phyloP scores from a whole-genome alignment of 2,797 vertebrate species.

The Galago senegalensis region DNA sequence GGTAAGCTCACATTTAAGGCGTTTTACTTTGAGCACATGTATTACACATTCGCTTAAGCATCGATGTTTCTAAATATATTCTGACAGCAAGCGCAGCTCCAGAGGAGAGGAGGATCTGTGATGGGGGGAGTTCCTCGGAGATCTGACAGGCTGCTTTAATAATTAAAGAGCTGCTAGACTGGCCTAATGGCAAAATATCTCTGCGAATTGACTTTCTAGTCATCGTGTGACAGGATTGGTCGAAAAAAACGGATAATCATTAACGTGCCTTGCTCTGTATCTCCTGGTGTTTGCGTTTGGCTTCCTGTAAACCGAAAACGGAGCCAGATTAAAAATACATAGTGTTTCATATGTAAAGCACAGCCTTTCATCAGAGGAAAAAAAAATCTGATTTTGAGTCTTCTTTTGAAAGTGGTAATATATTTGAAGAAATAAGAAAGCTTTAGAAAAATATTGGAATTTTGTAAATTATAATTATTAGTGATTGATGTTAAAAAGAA shows the following conservation, averaged over 20 bases:
- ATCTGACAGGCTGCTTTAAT: conserved; percentile 71
- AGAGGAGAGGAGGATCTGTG: conserved; percentile 54
- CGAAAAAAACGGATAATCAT: not conserved
- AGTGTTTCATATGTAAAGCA: not conserved
- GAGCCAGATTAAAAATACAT: conserved; percentile 53
- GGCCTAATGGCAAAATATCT: conserved; percentile 74
- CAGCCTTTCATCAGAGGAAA: conserved; percentile 29
- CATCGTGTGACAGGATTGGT: conserved; percentile 9
- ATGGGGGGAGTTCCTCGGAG: conserved; percentile 13
- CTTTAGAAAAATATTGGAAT: not conserved
- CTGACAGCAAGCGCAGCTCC: not conserved
- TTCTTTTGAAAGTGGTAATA: conserved; percentile 31
- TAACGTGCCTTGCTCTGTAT: not conserved
- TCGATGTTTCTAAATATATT: conserved; percentile 61
- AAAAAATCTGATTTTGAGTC: not conserved
- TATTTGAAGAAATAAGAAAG: conserved; percentile 27
- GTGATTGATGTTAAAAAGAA: not conserved
- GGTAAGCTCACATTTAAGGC: conserved; percentile 66
- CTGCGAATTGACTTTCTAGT: conserved; percentile 69
- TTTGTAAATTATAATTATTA: not conserved
- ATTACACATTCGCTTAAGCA: conserved; percentile 77
- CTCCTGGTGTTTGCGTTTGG: not conserved
- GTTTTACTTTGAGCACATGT: conserved; percentile 65
- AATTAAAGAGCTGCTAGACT: conserved; percentile 52
- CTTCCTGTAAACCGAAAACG: conserved; percentile 37